A percentile compares a stretch with the other conserved stretches of the same genome.
phyloP scores from a whole-genome alignment of 2,797 vertebrate genomes.

The Australoheros facetus region DNA sequence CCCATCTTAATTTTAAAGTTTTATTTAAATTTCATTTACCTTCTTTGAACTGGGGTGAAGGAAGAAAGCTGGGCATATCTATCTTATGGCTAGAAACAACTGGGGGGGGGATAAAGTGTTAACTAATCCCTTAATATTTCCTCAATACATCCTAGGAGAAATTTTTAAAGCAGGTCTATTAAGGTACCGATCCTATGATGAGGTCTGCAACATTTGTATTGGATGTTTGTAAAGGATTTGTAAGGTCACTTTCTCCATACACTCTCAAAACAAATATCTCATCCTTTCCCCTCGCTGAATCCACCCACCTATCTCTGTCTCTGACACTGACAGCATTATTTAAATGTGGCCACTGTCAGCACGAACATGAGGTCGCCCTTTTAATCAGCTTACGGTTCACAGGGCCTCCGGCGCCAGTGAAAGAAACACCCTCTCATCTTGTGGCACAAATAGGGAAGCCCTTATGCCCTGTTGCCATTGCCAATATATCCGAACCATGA shows the following conservation, averaged over 20 bases:
- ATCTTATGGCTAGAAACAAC: slow-evolving; percentile 2
- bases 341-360: slow-evolving; percentile 66
- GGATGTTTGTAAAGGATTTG: no score
- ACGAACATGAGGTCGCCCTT: slow-evolving; percentile 52
- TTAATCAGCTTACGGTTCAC: slow-evolving; percentile 65
- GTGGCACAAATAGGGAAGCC: slow-evolving; percentile 80
- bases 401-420: slow-evolving; percentile 72
- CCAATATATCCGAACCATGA: slow-evolving; percentile 75
- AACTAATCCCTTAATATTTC: slow-evolving; percentile 15
- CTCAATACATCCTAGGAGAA: not conserved
- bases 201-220: slow-evolving; percentile 23
- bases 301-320: slow-evolving; percentile 53
- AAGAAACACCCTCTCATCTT: slow-evolving; percentile 76
- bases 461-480: slow-evolving; percentile 76
- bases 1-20: not conserved
- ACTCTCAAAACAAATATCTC: slow-evolving; percentile 15
- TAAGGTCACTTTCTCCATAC: slow-evolving; percentile 26
- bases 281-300: slow-evolving; percentile 42
- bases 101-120: not conserved
- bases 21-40: not conserved
- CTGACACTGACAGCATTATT: slow-evolving; percentile 52
- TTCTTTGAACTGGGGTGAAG: not conserved
- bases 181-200: slow-evolving; percentile 5
- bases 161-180: slow-evolving; percentile 5
- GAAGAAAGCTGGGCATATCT: not conserved